Base-by-base conservation (phyloP, 2,113 vertebrate genomes). In the Urocolius indicus region DNA sequence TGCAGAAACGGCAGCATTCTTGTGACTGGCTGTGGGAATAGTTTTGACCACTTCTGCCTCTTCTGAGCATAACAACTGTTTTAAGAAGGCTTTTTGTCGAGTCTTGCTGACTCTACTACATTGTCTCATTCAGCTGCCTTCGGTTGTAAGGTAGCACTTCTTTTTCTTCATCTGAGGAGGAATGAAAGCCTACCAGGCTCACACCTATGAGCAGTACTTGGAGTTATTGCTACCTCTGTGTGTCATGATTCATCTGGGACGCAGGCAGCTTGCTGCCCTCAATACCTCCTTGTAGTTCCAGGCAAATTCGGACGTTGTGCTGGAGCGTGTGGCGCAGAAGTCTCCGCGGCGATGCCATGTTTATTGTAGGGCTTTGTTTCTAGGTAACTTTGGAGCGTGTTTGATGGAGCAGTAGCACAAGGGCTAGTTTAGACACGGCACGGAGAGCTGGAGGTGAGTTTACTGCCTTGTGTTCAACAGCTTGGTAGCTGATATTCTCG, bases 231-330 rank as follows among this genome's bases (percentile, higher is more conserved):
- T 72, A 0, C 81, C 84, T 87, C 75, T 13, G 74, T 7, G 54
- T 3, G 16, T 24, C 3, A 4, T 74, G 93, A 77, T 66, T 83
- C 83, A 52, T 59, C 26, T 9, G 4, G 15, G 7, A 16, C 85
- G 94, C 87, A 88, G 84, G 5, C 91, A 52, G 58, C 89, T 85
- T 2, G 48, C 26, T 89, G 80, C 91, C 85, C 78, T 92, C 38
- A 24, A 0, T 38, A 2, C 43, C 91, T 93, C 41, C 3, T 12
- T 26, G 74, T 5, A 62, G 62, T 24, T 63, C 43, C 57, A 58
- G 77, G 29, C 78, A 1, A 1, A 24, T 55, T 85, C 80, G 20
- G 41, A 14, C 36, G 66, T 0, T 46, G 89, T 49, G 74, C 77
- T 45, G 27, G 57, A n/a, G 89, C 41, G 1, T 18, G 84, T 68